These are phyloP conservation scores for Neomonachus schauinslandi DNA, from an alignment of 2,113 vertebrate genomes.

Conservation along the genomic window DNA sequence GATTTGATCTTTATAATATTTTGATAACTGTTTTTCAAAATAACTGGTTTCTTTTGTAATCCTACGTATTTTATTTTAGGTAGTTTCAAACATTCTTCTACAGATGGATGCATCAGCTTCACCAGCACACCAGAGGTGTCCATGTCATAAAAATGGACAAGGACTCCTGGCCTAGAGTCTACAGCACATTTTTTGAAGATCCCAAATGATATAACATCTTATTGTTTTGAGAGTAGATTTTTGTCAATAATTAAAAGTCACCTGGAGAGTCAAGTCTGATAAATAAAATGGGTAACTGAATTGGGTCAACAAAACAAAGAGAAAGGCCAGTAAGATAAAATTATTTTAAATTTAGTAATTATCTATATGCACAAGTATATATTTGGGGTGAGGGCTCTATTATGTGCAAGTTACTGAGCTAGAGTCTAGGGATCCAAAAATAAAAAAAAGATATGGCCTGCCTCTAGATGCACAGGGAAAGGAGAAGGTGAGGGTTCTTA, in stretches of 20 bases:
- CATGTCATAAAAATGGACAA: background rate
- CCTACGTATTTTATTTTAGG: background rate
- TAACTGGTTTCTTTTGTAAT: background rate
- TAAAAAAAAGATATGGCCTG: background rate
- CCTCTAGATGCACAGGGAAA: background rate
- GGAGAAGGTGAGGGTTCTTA: background rate
- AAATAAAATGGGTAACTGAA: background rate
- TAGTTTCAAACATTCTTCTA: background rate
- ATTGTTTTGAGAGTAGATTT: background rate
- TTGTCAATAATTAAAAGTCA: constrained; percentile 36
- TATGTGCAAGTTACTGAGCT: background rate
- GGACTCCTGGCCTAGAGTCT: background rate
- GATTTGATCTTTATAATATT: constrained; percentile 8
- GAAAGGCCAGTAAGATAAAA: background rate
- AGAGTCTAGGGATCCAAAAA: background rate
- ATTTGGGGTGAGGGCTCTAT: background rate
- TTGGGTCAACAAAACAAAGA: background rate
- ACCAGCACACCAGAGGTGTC: background rate
- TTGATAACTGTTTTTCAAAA: background rate
- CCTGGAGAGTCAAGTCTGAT: background rate
- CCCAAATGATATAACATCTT: background rate
- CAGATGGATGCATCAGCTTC: background rate
- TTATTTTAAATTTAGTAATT: background rate
- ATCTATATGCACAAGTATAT: background rate
- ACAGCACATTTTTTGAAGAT: background rate